Base-by-base conservation (phyloP, 2,888 invertebrate genomes). In the Dolomedes plantarius region DNA sequence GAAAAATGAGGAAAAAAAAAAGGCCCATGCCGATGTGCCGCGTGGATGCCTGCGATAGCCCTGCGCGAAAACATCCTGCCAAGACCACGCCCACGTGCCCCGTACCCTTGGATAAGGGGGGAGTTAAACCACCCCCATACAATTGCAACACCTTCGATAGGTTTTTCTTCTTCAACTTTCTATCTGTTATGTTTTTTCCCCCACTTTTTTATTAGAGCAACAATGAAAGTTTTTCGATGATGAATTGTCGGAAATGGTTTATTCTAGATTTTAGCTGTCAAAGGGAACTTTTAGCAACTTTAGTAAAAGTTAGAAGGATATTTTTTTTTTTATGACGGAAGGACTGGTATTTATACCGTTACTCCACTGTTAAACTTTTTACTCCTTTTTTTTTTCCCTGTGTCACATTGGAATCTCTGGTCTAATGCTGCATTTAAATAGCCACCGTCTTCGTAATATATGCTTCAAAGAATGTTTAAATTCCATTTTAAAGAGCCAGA, bases 11-110 rank as follows among this genome's bases (percentile, higher is more conserved):
- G 27, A 65, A 29, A 64, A 46, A 41, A 67, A 72, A 75, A 83
- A 77, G 77, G 76, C 50, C 72, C 77, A 72, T 71, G 72, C 76
- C 82, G 27, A 65, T 68, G 77, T 67, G 41, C 76, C 75, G 82
- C 56, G 77, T 83, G 83, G 83, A 83, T 72, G 77, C 72, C 46
- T 65, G 76, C 69, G 83, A 83, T 83, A 83, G 72, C 83, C 77
- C 64, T 36, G 65, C 68, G 62, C 64, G 65, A 81, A 81, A 77
- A 76, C 83, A 83, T 77, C 73, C 71, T 50, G 28, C 41, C 76
- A 56, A 76, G 62, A 31, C 68, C 74, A 50, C 81, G 50, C 74
- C 75, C 31, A 3, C 7, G 16, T 5, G 7, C 3, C 23, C 46
- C 56, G 13, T 3, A 16, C 7, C 56, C 23, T 46, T 23, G 23